Conservation (phyloP, 2,888 invertebrate species). For the Exephanes ischioxanthus region DNA sequence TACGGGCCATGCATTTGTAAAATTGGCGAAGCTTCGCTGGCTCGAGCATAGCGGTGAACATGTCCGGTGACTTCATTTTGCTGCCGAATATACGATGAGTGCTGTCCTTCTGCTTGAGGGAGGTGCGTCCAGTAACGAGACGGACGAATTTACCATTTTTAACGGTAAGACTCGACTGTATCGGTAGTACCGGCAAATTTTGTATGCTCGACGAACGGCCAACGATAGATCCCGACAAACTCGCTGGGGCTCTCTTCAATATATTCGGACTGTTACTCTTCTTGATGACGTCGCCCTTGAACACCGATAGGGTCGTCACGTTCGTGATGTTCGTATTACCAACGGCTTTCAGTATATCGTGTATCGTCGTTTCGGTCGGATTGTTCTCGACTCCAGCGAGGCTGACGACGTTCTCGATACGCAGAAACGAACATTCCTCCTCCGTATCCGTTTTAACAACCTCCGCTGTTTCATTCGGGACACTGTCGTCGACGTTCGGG, state of each 20-base stretch:
- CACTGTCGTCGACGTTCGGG: constrained; percentile 49
- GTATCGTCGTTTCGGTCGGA: constrained; percentile 73
- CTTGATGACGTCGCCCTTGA: constrained; percentile 68
- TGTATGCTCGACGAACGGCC: constrained; percentile 9
- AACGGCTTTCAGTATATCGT: constrained; percentile 79
- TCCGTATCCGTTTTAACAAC: constrained; percentile 70
- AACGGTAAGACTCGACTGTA: constrained; percentile 14
- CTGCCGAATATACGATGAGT: constrained; percentile 40
- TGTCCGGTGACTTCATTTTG: constrained; percentile 76
- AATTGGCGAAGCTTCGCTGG: constrained; percentile 83
- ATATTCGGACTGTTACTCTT: constrained; percentile 74
- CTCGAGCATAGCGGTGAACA: constrained; percentile 82
- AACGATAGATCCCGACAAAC: not conserved
- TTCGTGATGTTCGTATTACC: constrained; percentile 75
- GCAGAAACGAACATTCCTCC: constrained; percentile 80
- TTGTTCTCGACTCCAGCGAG: constrained; percentile 82
- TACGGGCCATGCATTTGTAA: constrained; percentile 87
- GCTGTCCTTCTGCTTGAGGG: constrained; percentile 70
- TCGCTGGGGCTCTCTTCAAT: constrained; percentile 74
- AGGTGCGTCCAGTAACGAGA: constrained; percentile 71
- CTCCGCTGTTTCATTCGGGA: constrained; percentile 37
- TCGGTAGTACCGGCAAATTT: constrained; percentile 40
- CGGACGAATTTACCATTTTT: constrained; percentile 78
- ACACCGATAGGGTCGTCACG: constrained; percentile 73
- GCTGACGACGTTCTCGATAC: constrained; percentile 87